A percentile compares a stretch with the other conserved stretches of the same genome.
phyloP scores from a whole-genome alignment of 2,113 vertebrate genomes.

The Callipepla californica region DNA sequence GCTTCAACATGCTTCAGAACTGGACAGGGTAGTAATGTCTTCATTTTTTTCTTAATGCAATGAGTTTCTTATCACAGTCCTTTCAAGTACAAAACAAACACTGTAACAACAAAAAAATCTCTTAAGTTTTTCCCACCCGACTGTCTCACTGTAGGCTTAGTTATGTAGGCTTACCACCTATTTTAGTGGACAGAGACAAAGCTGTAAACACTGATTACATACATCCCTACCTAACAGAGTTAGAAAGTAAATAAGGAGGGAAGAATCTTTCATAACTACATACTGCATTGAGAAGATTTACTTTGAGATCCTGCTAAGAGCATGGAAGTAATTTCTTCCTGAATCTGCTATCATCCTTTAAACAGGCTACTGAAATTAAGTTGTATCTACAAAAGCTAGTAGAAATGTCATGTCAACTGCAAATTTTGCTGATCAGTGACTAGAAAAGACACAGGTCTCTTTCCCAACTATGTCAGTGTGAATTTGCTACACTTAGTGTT shows the following conservation, averaged over 20 bases:
- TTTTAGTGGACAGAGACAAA: neutral
- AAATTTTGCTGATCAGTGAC: conserved; percentile 28
- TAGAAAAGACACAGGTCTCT: neutral
- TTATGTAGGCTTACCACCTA: conserved; percentile 12
- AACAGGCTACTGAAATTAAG: conserved; percentile 7
- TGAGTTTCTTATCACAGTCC: conserved; percentile 71
- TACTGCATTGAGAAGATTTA: conserved; percentile 15
- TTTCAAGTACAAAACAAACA: conserved; percentile 77
- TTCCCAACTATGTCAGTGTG: neutral
- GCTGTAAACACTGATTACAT: conserved; percentile 40
- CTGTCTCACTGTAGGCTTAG: conserved; percentile 17
- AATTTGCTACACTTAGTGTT: conserved; percentile 19
- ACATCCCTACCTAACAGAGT: neutral
- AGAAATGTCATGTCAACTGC: conserved; percentile 17
- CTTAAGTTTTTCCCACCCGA: conserved; percentile 61
- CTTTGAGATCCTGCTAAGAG: neutral
- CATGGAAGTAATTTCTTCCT: neutral
- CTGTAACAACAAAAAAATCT: conserved; percentile 70
- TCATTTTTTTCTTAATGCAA: conserved; percentile 79
- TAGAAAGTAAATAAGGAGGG: neutral
- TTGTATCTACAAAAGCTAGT: neutral
- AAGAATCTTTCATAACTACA: conserved; percentile 11
- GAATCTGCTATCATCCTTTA: neutral
- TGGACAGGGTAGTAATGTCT: conserved; percentile 90
- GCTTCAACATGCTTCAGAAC: conserved; percentile 88